Conservation (phyloP, 2,113 vertebrate genomes). For the Stictonetta naevosa region DNA sequence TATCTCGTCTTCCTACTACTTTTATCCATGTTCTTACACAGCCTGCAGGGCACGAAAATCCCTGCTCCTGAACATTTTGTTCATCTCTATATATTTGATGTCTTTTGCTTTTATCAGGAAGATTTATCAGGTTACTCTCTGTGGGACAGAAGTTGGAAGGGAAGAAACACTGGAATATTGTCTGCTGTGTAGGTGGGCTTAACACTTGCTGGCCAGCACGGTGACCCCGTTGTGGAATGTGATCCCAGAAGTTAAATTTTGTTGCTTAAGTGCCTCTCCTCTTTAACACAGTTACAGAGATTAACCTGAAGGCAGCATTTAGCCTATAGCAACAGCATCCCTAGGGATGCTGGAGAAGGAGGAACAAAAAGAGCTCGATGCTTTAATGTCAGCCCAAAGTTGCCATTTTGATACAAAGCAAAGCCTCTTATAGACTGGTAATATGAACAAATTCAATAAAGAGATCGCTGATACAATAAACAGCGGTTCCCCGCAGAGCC, state of each 20-base stretch:
- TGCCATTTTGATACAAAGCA: neutral
- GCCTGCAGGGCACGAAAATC: neutral
- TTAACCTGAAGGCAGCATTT: neutral
- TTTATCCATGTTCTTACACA: neutral
- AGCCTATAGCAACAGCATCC: neutral
- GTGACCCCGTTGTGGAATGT: neutral
- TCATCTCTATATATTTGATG: neutral
- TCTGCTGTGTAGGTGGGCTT: neutral
- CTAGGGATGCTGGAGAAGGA: neutral
- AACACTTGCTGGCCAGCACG: neutral
- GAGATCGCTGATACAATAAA: neutral
- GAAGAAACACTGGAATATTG: neutral
- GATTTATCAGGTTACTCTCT: neutral
- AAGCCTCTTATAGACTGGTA: neutral
- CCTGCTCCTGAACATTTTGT: neutral
- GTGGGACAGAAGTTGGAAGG: neutral
- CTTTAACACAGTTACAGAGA: neutral
- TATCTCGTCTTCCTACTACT: neutral
- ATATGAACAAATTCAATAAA: neutral
- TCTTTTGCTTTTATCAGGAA: neutral
- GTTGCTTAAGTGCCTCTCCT: neutral
- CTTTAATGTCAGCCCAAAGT: accelerated
- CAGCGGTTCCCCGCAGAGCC: neutral
- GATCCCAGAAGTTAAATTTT: neutral
- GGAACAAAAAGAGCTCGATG: neutral